Evolutionary conservation across 2,113 vertebrate species (phyloP), one percentile per base, ranked within the genome.

Genomic region (Anser cygnoides): DNA sequence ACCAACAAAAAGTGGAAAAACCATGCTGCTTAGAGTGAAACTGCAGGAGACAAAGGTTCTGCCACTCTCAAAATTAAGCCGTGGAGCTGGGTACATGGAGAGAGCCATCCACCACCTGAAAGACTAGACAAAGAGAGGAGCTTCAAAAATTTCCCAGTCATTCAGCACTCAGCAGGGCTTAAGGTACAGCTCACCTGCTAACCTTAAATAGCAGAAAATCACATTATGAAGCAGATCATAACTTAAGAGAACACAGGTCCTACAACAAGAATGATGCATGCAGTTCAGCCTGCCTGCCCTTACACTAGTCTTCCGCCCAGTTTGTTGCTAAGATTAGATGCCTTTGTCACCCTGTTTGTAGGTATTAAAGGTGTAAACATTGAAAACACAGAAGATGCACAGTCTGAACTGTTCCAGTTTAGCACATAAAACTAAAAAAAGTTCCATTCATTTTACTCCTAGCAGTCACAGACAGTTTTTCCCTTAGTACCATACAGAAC

Each of bases 91-190:
- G 46, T 57, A 74, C 70, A 62, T 6, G 39, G 20, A 54, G n/a
- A 21, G 35, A 77, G 88, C 65, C 71, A 71, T 49, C 59, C 35
- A 82, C 50, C 86, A n/a, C 39, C 44, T 75, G 61, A 84, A 86
- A 95, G 52, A 43, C 54, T 26, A 70, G 25, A 54, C 1, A 22
- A 9, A 91, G 46, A 83, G 31, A 22, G 13, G 29, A 95, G 31
- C 73, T 94, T 92, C 93, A 89, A 76, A 89, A 88, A 39, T 78
- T 90, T 58, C 58, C 62, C 62, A 90, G 68, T 70, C 68, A 92
- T 72, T 89, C 92, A 83, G 43, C 66, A 61, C 86, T 62, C 93
- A 76, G 81, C 81, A 86, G 54, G 55, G 52, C 31, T 84, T 81
- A 50, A 33, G 41, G 37, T 57, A 87, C 59, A 92, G 39, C 87